These are phyloP conservation scores for Tringa solitaria DNA, from an alignment of 2,113 vertebrate genomes.

Conservation along the genomic window DNA sequence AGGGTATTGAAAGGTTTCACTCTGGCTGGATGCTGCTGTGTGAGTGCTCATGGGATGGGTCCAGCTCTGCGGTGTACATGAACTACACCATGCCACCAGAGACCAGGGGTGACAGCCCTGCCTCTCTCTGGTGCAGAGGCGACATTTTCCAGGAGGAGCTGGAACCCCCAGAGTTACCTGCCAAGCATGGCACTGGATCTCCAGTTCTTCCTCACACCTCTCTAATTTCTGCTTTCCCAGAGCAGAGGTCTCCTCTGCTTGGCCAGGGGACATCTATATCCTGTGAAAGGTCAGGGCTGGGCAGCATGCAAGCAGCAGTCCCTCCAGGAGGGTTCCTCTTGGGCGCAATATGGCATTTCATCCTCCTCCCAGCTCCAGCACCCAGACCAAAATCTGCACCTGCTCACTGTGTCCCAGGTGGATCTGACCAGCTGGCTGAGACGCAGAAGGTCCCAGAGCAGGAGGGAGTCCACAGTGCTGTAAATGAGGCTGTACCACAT, in stretches of 20 bases:
- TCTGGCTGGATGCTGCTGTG: not conserved
- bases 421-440: not conserved
- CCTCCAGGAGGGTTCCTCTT: not conserved
- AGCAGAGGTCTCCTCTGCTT: not conserved
- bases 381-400: rapidly evolving
- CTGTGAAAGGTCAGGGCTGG: not conserved
- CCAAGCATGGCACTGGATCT: not conserved
- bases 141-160: not conserved
- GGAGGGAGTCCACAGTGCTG: not conserved
- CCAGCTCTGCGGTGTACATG: not conserved
- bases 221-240: not conserved
- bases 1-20: not conserved
- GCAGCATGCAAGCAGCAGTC: not conserved
- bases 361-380: not conserved
- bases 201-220: not conserved
- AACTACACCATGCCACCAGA: not conserved
- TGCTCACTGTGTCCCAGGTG: not conserved
- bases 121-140: not conserved
- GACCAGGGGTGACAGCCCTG: not conserved
- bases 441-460: not conserved
- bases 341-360: not conserved
- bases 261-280: not conserved
- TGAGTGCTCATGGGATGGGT: not conserved
- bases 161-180: not conserved
- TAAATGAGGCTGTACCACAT: not conserved